phyloP scores from a whole-genome alignment of 2,113 vertebrate genomes.

The Coptodon bakossiorum region DNA sequence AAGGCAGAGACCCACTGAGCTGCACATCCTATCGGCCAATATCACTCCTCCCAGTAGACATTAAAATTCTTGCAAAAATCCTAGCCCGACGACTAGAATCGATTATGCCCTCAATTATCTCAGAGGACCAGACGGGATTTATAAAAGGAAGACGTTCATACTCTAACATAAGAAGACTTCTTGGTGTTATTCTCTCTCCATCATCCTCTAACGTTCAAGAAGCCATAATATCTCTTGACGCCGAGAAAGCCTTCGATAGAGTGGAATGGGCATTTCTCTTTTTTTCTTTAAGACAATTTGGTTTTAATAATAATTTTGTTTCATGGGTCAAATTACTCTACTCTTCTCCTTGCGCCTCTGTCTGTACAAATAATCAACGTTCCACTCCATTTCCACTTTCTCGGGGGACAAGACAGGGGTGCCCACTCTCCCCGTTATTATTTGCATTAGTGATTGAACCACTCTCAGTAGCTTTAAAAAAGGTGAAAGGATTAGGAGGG shows the following conservation, averaged over 20 bases:
- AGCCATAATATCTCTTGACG: background rate
- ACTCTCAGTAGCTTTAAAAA: too few species aligned
- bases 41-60: rapidly evolving
- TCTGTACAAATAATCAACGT: too few species aligned
- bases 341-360: rapidly evolving
- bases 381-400: too few species aligned
- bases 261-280: rapidly evolving
- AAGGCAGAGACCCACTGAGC: background rate
- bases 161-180: background rate
- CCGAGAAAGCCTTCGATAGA: rapidly evolving
- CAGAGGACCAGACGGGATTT: rapidly evolving
- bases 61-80: background rate
- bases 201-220: background rate
- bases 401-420: too few species aligned
- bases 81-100: background rate
- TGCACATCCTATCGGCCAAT: background rate
- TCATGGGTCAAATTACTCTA: background rate
- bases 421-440: too few species aligned
- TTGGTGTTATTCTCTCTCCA: background rate
- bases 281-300: background rate
- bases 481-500: too few species aligned
- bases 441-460: too few species aligned
- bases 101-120: background rate
- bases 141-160: background rate
- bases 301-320: rapidly evolving